phyloP scores from a whole-genome alignment of 2,888 invertebrate species.

The Leucophenga maculata region DNA sequence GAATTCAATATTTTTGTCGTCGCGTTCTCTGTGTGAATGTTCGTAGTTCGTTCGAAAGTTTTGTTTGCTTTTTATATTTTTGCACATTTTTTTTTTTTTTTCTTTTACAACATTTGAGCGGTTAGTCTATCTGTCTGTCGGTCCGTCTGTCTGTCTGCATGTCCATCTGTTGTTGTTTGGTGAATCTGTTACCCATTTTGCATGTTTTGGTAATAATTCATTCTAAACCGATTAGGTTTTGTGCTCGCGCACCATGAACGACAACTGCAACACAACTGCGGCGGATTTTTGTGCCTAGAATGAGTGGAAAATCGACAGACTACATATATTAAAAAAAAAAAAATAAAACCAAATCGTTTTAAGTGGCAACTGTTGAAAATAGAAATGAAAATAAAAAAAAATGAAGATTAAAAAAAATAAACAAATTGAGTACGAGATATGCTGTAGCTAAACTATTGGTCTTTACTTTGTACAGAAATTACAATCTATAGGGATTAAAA shows the following conservation, averaged over 20 bases:
- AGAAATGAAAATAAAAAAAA: neutral
- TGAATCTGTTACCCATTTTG: slow-evolving; percentile 22
- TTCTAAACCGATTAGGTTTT: slow-evolving; percentile 38
- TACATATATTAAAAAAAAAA: neutral
- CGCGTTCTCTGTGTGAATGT: too few relatives aligned
- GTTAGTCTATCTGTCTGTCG: neutral
- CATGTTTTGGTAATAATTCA: slow-evolving; percentile 36
- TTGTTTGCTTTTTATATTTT: too few relatives aligned
- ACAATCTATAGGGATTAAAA: too few relatives aligned
- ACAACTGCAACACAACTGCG: slow-evolving; percentile 11
- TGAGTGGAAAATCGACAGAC: neutral
- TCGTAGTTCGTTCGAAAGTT: too few relatives aligned
- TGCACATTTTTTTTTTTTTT: too few relatives aligned
- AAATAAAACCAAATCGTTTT: neutral
- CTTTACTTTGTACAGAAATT: too few relatives aligned
- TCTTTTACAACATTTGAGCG: too few relatives aligned
- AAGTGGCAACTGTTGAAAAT: neutral
- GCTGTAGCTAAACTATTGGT: too few relatives aligned
- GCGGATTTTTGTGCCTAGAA: neutral
- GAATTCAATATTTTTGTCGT: too few relatives aligned
- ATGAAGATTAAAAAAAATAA: neutral
- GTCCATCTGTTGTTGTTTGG: neutral
- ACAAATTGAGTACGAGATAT: too few relatives aligned
- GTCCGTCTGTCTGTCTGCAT: neutral
- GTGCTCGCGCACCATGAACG: slow-evolving; percentile 4